Evolutionary conservation across 2,888 invertebrate genomes (phyloP), one percentile per base, ranked within the genome.

Genomic region (Anodontia alba): DNA sequence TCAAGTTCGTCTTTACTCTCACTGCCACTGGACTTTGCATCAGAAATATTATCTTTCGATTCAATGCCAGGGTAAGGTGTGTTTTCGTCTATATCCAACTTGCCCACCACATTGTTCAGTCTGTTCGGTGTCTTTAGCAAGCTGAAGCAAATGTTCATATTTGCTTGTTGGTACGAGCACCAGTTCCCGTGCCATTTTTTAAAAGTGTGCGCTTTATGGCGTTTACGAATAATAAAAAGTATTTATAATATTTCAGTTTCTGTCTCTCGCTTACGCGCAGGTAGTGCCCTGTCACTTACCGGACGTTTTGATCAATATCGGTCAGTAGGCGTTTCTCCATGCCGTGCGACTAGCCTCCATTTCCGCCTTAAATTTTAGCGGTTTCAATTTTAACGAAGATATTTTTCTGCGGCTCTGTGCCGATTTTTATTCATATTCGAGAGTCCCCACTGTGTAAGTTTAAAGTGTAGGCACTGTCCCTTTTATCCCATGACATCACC

Each of bases 141-240:
- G 73, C 31, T 69, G 68, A 12, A 80, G 69, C 23, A 80, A 72
- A 46, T 76, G 71, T 26, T 76, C 80, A 31, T 76, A 76, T 76
- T 76, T 43, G 26, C 29, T 62, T 73, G 76, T 80, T 15, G 80
- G 76, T 33, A 80, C 51, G 36, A 76, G 76, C 1, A 80, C 76
- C 2, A 73, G 67, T 73, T 80, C 80, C 5, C 51, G 54, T 3
- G 80, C 73, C 76, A 80, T 80, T 69, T 46, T 70, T 26, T 51
- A 26, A 26, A 7, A 80, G 46, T 69, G 76, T 73, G 29, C 38
- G 38, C 62, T 73, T 68, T 7, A 80, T 54, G 23, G 46, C 76
- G 62, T 54, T 70, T 23, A 80, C 33, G n/a, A 80, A 69, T 20
- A 49, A 51, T 46, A 80, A 46, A 36, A 80, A 72, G 57, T 8